These are phyloP conservation scores for Blastobasis lacticolella DNA, from an alignment of 2,888 invertebrate species.

Conservation along the genomic window DNA sequence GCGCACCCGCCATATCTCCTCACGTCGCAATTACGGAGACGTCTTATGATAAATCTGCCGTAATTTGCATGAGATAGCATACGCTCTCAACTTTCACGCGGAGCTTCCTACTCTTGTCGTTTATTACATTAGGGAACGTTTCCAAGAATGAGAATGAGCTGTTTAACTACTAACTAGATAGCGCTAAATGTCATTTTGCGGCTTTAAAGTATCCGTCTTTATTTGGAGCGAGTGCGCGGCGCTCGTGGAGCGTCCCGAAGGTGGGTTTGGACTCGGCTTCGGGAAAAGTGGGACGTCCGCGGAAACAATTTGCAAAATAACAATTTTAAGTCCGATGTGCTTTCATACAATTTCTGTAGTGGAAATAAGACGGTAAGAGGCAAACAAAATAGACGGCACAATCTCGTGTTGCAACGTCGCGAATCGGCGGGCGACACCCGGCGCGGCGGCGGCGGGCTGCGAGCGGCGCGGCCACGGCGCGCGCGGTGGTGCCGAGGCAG, in stretches of 20 bases:
- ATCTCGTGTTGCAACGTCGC: conserved; percentile 67
- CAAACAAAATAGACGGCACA: conserved; percentile 67
- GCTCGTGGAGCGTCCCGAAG: too few species aligned
- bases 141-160: conserved; percentile 70
- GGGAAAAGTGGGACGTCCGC: not conserved
- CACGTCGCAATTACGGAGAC: conserved; percentile 74
- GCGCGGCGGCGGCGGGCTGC: not conserved
- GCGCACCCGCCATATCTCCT: conserved; percentile 68
- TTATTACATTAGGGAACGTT: conserved; percentile 71
- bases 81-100: conserved; percentile 73
- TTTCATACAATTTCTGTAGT: conserved; percentile 55
- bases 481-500: conserved; percentile 34
- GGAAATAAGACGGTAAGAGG: conserved; percentile 66
- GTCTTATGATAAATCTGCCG: conserved; percentile 74
- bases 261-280: too few species aligned
- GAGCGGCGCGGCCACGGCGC: conserved; percentile 8
- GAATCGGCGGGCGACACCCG: conserved; percentile 59
- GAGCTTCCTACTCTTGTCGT: conserved; percentile 69
- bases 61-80: conserved; percentile 75
- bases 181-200: conserved; percentile 46
- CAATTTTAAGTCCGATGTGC: conserved; percentile 50
- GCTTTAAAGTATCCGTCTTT: conserved; percentile 20
- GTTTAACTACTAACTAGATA: conserved; percentile 67
- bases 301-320: conserved; percentile 40
- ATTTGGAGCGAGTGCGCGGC: too few species aligned